Percentiles rank a stretch among this genome's conserved stretches.
phyloP scores from a whole-genome alignment of 2,113 vertebrate genomes.

The Loxodonta africana region DNA sequence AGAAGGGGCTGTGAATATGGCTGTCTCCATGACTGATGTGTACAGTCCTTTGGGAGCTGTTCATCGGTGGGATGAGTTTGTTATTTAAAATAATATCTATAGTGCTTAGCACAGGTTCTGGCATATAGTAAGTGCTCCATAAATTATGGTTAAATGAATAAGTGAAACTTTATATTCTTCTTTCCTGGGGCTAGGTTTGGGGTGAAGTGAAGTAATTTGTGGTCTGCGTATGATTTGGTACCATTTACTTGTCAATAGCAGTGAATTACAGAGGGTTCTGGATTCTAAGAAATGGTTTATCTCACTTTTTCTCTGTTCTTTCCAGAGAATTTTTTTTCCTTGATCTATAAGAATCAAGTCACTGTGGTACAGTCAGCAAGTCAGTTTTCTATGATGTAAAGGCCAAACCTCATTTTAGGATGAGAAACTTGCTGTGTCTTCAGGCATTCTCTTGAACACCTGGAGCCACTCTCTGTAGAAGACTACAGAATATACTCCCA shows the following conservation, averaged over 20 bases:
- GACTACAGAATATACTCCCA: neutral
- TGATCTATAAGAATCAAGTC: neutral
- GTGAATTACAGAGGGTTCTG: neutral
- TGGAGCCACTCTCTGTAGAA: neutral
- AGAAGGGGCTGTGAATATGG: neutral
- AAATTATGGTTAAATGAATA: neutral
- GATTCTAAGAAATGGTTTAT: neutral
- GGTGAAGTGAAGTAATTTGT: neutral
- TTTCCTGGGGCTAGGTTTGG: neutral
- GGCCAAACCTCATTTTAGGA: slow-evolving; percentile 2
- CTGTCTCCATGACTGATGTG: neutral
- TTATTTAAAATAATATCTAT: neutral
- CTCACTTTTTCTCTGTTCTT: neutral
- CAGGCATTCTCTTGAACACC: neutral
- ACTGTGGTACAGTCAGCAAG: neutral
- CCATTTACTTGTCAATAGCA: neutral
- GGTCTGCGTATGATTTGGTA: neutral
- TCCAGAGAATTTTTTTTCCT: neutral
- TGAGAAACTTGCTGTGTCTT: neutral
- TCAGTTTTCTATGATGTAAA: neutral
- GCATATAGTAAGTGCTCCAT: neutral
- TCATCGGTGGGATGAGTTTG: neutral
- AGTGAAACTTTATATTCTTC: neutral
- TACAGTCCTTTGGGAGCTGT: neutral
- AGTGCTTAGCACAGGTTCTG: neutral